Conservation (phyloP, 2,888 invertebrate genomes). For the Mesopsocus fuscifrons region DNA sequence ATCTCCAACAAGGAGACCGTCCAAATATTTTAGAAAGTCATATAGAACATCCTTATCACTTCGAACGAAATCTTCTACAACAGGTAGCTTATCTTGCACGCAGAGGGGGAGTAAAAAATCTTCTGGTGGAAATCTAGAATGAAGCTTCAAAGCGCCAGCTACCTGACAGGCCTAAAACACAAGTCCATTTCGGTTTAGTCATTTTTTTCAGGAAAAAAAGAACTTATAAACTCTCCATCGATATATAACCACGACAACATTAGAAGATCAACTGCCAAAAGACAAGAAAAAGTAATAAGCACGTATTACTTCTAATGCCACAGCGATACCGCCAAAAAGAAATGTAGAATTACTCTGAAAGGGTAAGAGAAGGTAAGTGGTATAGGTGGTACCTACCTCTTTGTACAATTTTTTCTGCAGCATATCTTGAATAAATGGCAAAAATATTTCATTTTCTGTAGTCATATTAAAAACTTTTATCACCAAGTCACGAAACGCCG, state of each 20-base stretch:
- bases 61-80: slow-evolving; percentile 56
- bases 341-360: too few relatives aligned
- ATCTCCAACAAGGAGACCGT: slow-evolving; percentile 38
- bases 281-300: too few relatives aligned
- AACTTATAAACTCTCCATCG: slow-evolving; percentile 9
- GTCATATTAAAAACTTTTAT: slow-evolving; percentile 41
- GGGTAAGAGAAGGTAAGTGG: too few relatives aligned
- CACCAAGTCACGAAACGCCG: slow-evolving; percentile 39
- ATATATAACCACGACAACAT: too few relatives aligned
- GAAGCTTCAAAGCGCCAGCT: slow-evolving; percentile 43
- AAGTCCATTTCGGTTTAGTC: slow-evolving; percentile 11
- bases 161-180: slow-evolving; percentile 42
- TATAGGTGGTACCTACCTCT: slow-evolving; percentile 31
- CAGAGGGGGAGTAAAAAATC: slow-evolving; percentile 58
- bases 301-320: too few relatives aligned
- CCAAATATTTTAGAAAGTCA: slow-evolving; percentile 47
- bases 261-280: too few relatives aligned
- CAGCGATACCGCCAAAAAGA: too few relatives aligned
- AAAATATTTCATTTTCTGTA: slow-evolving; percentile 38
- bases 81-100: slow-evolving; percentile 56
- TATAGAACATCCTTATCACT: slow-evolving; percentile 39
- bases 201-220: slow-evolving; percentile 3
- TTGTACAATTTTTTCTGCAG: slow-evolving; percentile 39
- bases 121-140: slow-evolving; percentile 44
- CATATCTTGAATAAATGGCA: slow-evolving; percentile 38